Conservation (phyloP, 2,888 invertebrate species). For the Oligia strigilis region DNA sequence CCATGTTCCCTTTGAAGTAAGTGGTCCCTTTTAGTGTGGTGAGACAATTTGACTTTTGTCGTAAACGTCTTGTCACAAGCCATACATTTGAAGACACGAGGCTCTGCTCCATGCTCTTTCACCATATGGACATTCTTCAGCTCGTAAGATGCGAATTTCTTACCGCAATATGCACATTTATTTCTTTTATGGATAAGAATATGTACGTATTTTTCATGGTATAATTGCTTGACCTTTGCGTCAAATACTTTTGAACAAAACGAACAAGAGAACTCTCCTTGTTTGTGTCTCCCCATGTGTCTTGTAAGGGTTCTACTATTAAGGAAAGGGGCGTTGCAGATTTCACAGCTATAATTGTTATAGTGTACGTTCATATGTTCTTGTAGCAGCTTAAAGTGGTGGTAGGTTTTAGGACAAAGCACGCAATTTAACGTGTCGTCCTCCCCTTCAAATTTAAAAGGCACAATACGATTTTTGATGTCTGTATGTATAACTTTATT, state of each 20-base stretch:
- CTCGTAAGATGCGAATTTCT: slow-evolving; percentile 54
- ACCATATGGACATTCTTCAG: slow-evolving; percentile 57
- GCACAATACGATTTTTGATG: slow-evolving; percentile 62
- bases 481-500: slow-evolving; percentile 50
- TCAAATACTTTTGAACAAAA: slow-evolving; percentile 58
- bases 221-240: slow-evolving; percentile 45
- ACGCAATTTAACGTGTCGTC: slow-evolving; percentile 49
- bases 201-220: slow-evolving; percentile 62
- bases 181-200: slow-evolving; percentile 38
- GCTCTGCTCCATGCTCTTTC: slow-evolving; percentile 50
- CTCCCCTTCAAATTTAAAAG: slow-evolving; percentile 60
- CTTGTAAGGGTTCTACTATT: slow-evolving; percentile 65
- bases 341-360: slow-evolving; percentile 51
- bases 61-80: slow-evolving; percentile 64
- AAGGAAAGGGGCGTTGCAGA: slow-evolving; percentile 79
- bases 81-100: slow-evolving; percentile 42
- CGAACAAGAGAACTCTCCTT: slow-evolving; percentile 56
- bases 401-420: slow-evolving; percentile 44
- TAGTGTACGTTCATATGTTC: slow-evolving; percentile 65
- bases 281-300: slow-evolving; percentile 52
- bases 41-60: slow-evolving; percentile 31
- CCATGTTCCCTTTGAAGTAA: slow-evolving; percentile 55
- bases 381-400: slow-evolving; percentile 55
- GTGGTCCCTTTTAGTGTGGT: slow-evolving; percentile 57
- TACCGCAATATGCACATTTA: slow-evolving; percentile 55